Percentiles rank a stretch among this genome's conserved stretches.
These are phyloP conservation scores for Spea bombifrons DNA, from an alignment of 2,113 vertebrate genomes.

Conservation along the genomic window DNA sequence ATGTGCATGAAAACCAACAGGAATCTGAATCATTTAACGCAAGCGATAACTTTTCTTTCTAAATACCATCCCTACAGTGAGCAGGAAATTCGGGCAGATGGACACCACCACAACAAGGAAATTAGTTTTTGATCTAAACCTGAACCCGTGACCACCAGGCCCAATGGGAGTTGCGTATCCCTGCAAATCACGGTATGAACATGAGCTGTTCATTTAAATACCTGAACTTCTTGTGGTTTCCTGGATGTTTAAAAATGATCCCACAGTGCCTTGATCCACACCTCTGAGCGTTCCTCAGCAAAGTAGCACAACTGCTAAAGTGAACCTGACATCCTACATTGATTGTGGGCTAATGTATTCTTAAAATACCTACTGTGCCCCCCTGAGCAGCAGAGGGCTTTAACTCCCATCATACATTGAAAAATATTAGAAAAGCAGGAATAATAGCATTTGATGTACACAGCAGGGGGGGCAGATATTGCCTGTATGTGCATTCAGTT, in stretches of 20 bases:
- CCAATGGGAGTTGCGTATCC: not conserved
- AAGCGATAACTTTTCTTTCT: not conserved
- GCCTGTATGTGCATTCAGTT: too few relatives aligned
- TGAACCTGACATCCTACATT: not conserved
- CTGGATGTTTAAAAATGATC: not conserved
- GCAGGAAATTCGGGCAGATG: not conserved
- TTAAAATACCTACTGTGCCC: too few relatives aligned
- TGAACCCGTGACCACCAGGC: not conserved
- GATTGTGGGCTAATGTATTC: not conserved
- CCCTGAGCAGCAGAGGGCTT: too few relatives aligned
- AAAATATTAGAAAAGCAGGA: too few relatives aligned
- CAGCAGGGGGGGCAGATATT: too few relatives aligned
- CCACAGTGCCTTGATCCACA: not conserved
- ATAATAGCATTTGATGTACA: too few relatives aligned
- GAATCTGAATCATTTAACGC: too few relatives aligned
- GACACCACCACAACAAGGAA: not conserved
- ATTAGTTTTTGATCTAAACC: not conserved
- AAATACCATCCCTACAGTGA: not conserved
- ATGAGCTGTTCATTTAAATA: constrained; percentile 10
- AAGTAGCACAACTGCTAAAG: not conserved
- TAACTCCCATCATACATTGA: too few relatives aligned
- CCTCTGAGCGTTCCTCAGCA: constrained; percentile 11
- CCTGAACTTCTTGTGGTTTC: constrained; percentile 2
- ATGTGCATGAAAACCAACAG: too few relatives aligned
- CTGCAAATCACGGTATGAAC: not conserved